phyloP scores from a whole-genome alignment of 1,140 invertebrate genomes.

The Drosophila burlai region DNA sequence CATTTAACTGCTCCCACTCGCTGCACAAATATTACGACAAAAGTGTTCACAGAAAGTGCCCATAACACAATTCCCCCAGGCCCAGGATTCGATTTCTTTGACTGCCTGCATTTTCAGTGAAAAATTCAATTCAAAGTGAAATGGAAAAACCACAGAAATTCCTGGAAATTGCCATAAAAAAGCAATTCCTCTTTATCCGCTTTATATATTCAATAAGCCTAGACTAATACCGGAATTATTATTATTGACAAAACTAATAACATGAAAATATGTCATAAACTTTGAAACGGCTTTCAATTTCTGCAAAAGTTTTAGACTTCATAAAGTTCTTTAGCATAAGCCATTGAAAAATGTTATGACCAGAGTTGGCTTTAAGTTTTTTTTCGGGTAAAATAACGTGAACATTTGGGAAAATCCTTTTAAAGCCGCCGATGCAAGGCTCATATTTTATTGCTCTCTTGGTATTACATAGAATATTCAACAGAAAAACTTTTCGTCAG shows the following conservation, averaged over 20 bases:
- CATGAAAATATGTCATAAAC: not conserved
- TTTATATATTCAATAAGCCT: slow-evolving; percentile 4
- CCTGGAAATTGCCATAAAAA: slow-evolving; percentile 2
- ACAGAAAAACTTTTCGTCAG: slow-evolving; percentile 30
- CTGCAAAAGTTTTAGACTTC: not conserved
- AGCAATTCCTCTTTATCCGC: not conserved
- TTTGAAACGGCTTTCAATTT: not conserved
- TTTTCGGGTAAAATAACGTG: not conserved
- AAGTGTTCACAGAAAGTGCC: slow-evolving; percentile 6
- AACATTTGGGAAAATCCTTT: not conserved
- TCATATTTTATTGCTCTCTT: slow-evolving; percentile 24
- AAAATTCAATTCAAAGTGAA: slow-evolving; percentile 8
- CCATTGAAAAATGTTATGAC: not conserved
- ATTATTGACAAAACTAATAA: slow-evolving; percentile 3
- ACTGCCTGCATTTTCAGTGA: not conserved
- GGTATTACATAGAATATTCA: slow-evolving; percentile 15
- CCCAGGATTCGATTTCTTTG: slow-evolving; percentile 12
- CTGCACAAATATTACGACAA: slow-evolving; percentile 10
- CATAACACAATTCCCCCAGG: slow-evolving; percentile 3
- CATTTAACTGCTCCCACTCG: slow-evolving; percentile 15
- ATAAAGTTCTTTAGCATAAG: not conserved
- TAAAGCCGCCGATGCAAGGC: not conserved
- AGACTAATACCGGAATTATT: not conserved
- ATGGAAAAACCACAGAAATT: not conserved
- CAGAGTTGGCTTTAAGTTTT: not conserved